A percentile compares a stretch with the other conserved stretches of the same genome.
Evolutionary conservation across 2,797 vertebrate genomes (phyloP).

Genomic region (Mareca strepera): DNA sequence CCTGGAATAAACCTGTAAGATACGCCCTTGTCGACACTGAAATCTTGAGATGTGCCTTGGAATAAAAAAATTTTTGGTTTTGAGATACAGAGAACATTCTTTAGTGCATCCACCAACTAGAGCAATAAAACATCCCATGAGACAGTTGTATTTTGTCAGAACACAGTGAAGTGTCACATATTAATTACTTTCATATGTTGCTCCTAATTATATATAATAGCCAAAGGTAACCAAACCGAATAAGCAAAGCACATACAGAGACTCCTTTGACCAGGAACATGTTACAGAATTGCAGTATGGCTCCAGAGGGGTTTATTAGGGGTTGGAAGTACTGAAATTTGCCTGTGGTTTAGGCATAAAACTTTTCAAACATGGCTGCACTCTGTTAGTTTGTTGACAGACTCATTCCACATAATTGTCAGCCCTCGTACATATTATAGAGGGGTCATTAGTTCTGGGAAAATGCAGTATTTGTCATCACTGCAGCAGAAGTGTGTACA

Average conservation of each 20-base stretch:
- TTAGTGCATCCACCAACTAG: background rate
- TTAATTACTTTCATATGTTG: background rate
- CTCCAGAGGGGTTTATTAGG: background rate
- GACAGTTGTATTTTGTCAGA: background rate
- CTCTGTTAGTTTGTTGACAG: conserved; percentile 52
- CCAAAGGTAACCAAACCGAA: background rate
- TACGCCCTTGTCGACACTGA: background rate
- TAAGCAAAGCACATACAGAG: background rate
- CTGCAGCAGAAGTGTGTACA: conserved; percentile 46
- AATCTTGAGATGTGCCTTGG: background rate
- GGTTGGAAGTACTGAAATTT: conserved; percentile 31
- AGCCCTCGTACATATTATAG: conserved; percentile 39
- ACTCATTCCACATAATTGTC: conserved; percentile 57
- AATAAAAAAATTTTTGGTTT: background rate
- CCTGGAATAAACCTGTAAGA: background rate
- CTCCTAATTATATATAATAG: background rate
- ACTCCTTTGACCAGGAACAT: background rate
- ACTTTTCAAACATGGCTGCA: conserved; percentile 46
- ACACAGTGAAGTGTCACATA: background rate
- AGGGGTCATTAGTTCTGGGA: conserved; percentile 67
- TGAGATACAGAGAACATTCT: background rate
- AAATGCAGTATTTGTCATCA: conserved; percentile 65
- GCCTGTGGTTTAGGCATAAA: conserved; percentile 21
- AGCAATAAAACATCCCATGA: background rate
- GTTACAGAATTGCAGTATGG: background rate